Evolutionary conservation across 2,113 vertebrate species (phyloP).

Genomic region (Talpa occidentalis): DNA sequence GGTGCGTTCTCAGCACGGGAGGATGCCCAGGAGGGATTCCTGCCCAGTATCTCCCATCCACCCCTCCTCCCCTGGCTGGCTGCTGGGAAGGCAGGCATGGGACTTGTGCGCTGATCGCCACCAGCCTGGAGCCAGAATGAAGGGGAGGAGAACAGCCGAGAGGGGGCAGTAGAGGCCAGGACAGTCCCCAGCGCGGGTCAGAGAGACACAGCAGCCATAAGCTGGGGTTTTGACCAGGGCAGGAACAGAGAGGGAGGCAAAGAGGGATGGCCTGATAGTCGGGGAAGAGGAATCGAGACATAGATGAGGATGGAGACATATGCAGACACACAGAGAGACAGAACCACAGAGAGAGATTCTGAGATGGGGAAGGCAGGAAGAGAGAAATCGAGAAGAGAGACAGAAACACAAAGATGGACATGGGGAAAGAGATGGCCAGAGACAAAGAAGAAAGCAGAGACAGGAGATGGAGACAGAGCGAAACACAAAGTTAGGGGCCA

Average conservation of each 20-base stretch:
- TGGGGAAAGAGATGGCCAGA: neutral
- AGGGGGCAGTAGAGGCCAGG: constrained; percentile 82
- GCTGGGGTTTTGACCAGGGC: neutral
- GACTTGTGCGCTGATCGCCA: neutral
- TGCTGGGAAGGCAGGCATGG: neutral
- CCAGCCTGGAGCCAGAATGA: constrained; percentile 32
- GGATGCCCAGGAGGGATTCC: neutral
- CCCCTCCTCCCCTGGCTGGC: neutral
- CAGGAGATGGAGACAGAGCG: neutral
- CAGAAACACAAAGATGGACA: neutral
- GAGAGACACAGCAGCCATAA: neutral
- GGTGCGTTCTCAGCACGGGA: neutral
- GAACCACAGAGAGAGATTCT: neutral
- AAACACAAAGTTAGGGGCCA: neutral
- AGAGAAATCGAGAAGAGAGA: neutral
- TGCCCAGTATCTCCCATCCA: neutral
- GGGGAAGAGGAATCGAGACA: neutral
- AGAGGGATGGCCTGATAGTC: neutral
- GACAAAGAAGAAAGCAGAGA: neutral
- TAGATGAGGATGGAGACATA: neutral
- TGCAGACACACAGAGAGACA: neutral
- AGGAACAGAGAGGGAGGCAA: neutral
- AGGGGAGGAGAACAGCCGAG: constrained; percentile 66
- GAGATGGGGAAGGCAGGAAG: neutral
- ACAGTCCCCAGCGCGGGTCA: constrained; percentile 31